Evolutionary conservation across 2,888 invertebrate species (phyloP), one percentile per base, ranked within the genome.

Genomic region (Calameuta filiformis): DNA sequence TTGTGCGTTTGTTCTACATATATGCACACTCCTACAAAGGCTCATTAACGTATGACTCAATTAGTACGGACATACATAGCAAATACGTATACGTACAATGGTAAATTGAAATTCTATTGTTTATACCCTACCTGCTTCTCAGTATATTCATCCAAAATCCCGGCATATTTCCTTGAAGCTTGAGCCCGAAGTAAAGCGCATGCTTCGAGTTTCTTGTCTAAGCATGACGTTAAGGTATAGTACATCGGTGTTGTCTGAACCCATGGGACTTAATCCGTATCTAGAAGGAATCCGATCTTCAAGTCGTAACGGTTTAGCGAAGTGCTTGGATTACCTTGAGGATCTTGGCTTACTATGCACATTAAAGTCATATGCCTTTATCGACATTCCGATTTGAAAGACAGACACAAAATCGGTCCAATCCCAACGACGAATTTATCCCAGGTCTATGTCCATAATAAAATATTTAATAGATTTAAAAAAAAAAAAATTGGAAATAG

Each of bases 171-270:
- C 56, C 56, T 56, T 23, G 56, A 56, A 23, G 15, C 23, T 56
- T 23, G 56, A 9, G 23, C 15, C 23, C 56, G 56, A 56, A 23
- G 23, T 23, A 23, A 56, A 56, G 56, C 23, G 6, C 56, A 56
- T 23, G 56, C 56, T 56, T 56, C 23, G 23, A 56, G 31, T 79
- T 77, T 77, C 78, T 79, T 81, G 82, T 84, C 84, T 83, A 83
- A 84, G 84, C 85, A 84, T 81, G 84, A 83, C 83, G 76, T 82
- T 81, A 80, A 81, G 80, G 78, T 79, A 81, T 75, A n/a, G n/a
- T n/a, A 31, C 31, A 69, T 30, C 15, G 33, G 12, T n/a, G 73
- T 71, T 35, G 73, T 73, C 35, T 33, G n/a, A 82, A 78, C 77
- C 79, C 73, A 30, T 30, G 79, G 81, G 78, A 83, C 81, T 80